Evolutionary conservation across 1,140 invertebrate species (phyloP), one percentile per base, ranked within the genome.

Genomic region (Lethocerus indicus): DNA sequence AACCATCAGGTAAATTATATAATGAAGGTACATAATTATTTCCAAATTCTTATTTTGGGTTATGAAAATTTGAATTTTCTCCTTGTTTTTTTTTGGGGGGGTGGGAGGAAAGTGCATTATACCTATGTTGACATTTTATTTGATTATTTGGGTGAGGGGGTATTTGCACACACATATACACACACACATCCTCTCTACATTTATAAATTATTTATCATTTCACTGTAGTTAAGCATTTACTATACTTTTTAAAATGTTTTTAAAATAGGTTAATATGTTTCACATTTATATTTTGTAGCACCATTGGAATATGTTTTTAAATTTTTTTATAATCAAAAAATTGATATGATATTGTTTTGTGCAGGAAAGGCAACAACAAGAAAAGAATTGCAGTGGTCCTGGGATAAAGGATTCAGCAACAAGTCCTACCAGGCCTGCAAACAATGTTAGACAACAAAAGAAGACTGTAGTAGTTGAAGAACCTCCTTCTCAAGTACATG

Each of bases 1-100:
- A 81, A 89, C 60, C 58, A 60, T 48, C 56, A 60, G 29, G 46
- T 56, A 47, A n/a, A n/a, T n/a, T n/a, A n/a, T n/a, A n/a, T n/a
- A n/a, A n/a, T n/a, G n/a, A n/a, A n/a, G n/a, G n/a, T 49, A 56
- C 44, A 59, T 60, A 48, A 40, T 46, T 46, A 32, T 4, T 50
- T 49, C 27, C 49, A 14, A 51, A 51, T 51, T 51, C 45, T 32
- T 50, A 44, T 27, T 39, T 27, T 37, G 39, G 46, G 39, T 47
- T 32, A 32, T 32, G 9, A 9, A 32, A 32, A 32, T 32, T 32
- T 32, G 29, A 9, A 32, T n/a, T 9, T n/a, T 9, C 29, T 32
- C 9, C 9, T n/a, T n/a, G n/a, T n/a, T n/a, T n/a, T n/a, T n/a
- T n/a, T n/a, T n/a, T n/a, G 35, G 24, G 28, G 56, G 50, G n/a